phyloP scores from a whole-genome alignment of 2,888 invertebrate species.

The Pediacus dermestoides region DNA sequence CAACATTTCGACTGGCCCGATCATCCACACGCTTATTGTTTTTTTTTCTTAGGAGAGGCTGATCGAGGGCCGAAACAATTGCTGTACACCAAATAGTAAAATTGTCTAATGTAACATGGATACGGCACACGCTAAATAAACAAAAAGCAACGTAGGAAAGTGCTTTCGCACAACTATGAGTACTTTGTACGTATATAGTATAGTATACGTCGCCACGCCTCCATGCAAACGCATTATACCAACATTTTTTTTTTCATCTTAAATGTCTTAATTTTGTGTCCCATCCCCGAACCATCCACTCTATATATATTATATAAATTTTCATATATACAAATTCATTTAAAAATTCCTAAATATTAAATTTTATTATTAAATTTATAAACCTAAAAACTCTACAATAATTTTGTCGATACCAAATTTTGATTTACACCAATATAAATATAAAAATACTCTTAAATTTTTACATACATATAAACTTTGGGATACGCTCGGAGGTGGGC shows the following conservation, averaged over 20 bases:
- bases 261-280: no score
- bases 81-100: conserved; percentile 55
- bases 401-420: conserved; percentile 53
- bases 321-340: conserved; percentile 68
- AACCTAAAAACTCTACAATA: conserved; percentile 53
- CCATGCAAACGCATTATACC: conserved; percentile 45
- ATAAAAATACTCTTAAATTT: conserved; percentile 54
- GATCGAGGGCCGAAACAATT: conserved; percentile 49
- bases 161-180: conserved; percentile 49
- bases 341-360: conserved; percentile 66
- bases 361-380: conserved; percentile 53
- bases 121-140: conserved; percentile 52
- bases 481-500: conserved; percentile 27
- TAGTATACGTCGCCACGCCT: conserved; percentile 50
- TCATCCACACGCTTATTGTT: no score
- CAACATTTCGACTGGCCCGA: conserved; percentile 47
- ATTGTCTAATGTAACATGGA: conserved; percentile 54
- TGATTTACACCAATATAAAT: conserved; percentile 55
- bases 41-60: no score
- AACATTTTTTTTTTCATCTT: no score
- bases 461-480: conserved; percentile 51
- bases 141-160: conserved; percentile 48
- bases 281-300: conserved; percentile 49
- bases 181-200: conserved; percentile 52
- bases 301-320: conserved; percentile 62